Evolutionary conservation across 2,113 vertebrate species (phyloP).

Genomic region (Petaurus breviceps): DNA sequence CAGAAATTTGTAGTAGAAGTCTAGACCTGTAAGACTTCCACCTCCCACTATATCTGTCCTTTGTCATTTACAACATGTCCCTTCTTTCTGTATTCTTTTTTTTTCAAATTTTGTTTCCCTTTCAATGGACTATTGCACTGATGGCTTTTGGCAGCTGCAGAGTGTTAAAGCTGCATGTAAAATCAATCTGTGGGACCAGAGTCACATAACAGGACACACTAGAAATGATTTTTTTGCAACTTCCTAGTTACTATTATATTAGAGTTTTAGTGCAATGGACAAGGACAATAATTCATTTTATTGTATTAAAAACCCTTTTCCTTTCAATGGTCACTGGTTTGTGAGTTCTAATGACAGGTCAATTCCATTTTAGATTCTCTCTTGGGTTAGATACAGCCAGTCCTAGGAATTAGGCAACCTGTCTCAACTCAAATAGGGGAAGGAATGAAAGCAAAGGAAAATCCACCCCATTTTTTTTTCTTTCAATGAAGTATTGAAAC

Average conservation of each 20-base stretch:
- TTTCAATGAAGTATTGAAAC: not conserved
- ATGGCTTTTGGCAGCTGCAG: constrained; percentile 61
- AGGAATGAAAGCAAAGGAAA: not conserved
- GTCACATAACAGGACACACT: constrained; percentile 19
- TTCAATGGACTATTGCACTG: constrained; percentile 59
- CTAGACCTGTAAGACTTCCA: constrained; percentile 16
- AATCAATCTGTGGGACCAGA: constrained; percentile 61
- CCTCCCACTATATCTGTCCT: constrained; percentile 35
- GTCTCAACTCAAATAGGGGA: not conserved
- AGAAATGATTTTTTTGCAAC: constrained; percentile 46
- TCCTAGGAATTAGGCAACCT: not conserved
- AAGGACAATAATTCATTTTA: constrained; percentile 63
- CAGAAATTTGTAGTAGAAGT: constrained; percentile 37
- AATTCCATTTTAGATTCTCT: constrained; percentile 58
- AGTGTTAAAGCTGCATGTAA: constrained; percentile 70
- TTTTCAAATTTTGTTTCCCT: constrained; percentile 73
- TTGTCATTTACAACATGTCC: constrained; percentile 64
- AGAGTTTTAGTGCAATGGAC: constrained; percentile 34
- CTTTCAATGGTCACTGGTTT: constrained; percentile 58
- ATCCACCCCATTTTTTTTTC: not conserved
- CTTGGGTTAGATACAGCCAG: constrained; percentile 38
- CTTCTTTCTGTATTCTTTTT: constrained; percentile 67
- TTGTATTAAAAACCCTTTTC: constrained; percentile 69
- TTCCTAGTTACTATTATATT: constrained; percentile 41
- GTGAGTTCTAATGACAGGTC: constrained; percentile 28